Evolutionary conservation across 1,140 invertebrate species (phyloP).

Genomic region (Plectrocnemia conspersa): DNA sequence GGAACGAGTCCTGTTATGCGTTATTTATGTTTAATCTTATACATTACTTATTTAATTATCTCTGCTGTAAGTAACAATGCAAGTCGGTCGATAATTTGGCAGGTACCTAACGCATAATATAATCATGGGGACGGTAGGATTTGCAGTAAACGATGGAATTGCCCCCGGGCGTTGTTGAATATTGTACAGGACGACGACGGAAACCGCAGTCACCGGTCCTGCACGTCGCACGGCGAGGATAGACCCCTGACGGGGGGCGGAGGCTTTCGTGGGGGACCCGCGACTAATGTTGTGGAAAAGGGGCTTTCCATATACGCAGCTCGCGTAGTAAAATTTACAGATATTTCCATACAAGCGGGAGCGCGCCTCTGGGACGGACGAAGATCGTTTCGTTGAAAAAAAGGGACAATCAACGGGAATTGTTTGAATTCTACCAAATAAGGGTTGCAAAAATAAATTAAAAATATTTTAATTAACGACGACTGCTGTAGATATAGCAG

Average conservation of each 20-base stretch:
- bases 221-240: background rate
- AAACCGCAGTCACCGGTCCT: conserved; percentile 22
- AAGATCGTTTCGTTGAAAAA: background rate
- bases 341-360: too few relatives aligned
- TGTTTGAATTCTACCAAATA: background rate
- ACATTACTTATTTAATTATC: too few relatives aligned
- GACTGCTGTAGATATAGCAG: too few relatives aligned
- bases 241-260: background rate
- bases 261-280: conserved; percentile 3
- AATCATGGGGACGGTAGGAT: conserved; percentile 23
- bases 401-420: background rate
- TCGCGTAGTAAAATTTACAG: too few relatives aligned
- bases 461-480: too few relatives aligned
- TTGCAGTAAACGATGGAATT: conserved; percentile 17
- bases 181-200: conserved; percentile 12
- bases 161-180: conserved; percentile 14
- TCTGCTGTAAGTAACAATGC: background rate
- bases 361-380: background rate
- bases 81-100: conserved; percentile 11
- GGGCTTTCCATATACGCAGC: too few relatives aligned
- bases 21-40: too few relatives aligned
- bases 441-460: background rate
- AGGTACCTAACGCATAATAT: conserved; percentile 11
- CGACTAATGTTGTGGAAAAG: conserved; percentile 15
- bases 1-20: too few relatives aligned